Evolutionary conservation across 2,888 invertebrate species (phyloP), one percentile per base, ranked within the genome.

Genomic region (Bugula neritina): DNA sequence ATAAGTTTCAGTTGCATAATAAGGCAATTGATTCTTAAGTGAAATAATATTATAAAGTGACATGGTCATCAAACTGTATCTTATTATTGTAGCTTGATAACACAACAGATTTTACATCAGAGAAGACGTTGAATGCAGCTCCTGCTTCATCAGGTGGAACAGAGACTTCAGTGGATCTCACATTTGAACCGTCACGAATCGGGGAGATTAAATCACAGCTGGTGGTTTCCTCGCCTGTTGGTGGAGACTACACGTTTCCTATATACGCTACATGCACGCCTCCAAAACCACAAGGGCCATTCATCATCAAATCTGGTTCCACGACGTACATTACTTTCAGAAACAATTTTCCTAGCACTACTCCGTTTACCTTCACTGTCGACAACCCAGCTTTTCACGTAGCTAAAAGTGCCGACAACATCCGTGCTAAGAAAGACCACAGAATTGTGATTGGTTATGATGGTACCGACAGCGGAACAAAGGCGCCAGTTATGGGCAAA

Each of bases 251-350:
- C 76, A 73, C 75, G 1, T 82, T 85, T 79, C 86, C 86, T 5
- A 75, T 87, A 72, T 81, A 83, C 74, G 87, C 86, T 35, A 83
- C 82, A 29, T 85, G 86, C 75, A 77, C 79, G 25, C 76, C 80
- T n/a, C 86, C 87, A 10, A 86, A 84, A 76, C 87, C 87, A 17
- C 86, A 86, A 79, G 87, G 87, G 31, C 87, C 87, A 0, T 85
- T 82, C 75, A 77, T 78, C 3, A 78, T 87, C 31, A 85, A 82
- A 75, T 79, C 84, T 10, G 85, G 84, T 13, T 77, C 78, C 1
- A 82, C 79, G 21, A 79, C 81, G 0, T 75, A 80, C 5, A 84
- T 87, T 74, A 79, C 81, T n/a, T 87, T 87, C 79, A 80, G 84
- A 72, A 87, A 87, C 77, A 84, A 86, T 3, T 87, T 86, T 75